Conservation (phyloP, 2,888 invertebrate genomes). For the Apotomis capreana region DNA sequence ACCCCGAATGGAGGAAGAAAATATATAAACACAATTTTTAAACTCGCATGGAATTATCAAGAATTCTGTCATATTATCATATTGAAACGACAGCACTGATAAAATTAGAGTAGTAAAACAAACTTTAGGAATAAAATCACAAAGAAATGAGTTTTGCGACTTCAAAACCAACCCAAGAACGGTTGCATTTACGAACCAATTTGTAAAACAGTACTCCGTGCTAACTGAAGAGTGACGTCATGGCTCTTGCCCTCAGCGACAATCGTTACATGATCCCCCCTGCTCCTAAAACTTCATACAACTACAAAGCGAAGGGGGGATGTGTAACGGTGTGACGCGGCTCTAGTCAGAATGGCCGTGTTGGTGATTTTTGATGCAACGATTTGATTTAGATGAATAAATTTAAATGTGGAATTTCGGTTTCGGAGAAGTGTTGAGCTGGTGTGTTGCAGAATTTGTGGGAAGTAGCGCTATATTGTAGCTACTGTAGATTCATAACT, state of each 20-base stretch:
- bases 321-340: neutral
- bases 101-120: no score
- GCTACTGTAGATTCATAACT: neutral
- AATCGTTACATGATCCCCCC: slow-evolving; percentile 42
- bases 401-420: slow-evolving; percentile 33
- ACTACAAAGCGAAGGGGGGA: slow-evolving; percentile 24
- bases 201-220: slow-evolving; percentile 64
- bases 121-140: no score
- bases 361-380: slow-evolving; percentile 30
- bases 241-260: slow-evolving; percentile 62
- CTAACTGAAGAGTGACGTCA: slow-evolving; percentile 79
- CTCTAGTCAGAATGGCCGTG: slow-evolving; percentile 14
- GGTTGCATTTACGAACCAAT: slow-evolving; percentile 32
- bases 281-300: slow-evolving; percentile 11
- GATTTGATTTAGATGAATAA: slow-evolving; percentile 41
- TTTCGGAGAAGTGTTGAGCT: slow-evolving; percentile 25
- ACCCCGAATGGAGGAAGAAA: no score
- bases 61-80: no score
- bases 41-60: no score
- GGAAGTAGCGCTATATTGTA: neutral
- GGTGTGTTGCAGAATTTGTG: slow-evolving; percentile 23
- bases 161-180: slow-evolving; percentile 13
- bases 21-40: no score
- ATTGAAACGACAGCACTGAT: no score
- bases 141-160: slow-evolving; percentile 19